Conservation (phyloP, 2,797 vertebrate species). For the Notolepis coatsorum region DNA sequence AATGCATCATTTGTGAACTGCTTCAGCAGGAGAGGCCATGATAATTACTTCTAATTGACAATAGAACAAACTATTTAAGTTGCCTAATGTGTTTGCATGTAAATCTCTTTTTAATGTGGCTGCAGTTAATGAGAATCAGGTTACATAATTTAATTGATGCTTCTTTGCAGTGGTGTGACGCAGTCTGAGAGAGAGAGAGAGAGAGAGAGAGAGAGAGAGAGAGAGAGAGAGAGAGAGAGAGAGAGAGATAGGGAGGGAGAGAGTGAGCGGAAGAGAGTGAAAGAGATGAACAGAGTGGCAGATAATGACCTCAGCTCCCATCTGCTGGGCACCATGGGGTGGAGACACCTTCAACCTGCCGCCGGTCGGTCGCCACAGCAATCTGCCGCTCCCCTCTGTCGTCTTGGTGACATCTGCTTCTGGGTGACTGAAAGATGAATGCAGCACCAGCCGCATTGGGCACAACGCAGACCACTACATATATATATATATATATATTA, state of each 20-base stretch:
- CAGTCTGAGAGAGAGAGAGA: conserved; percentile 21
- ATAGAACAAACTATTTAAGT: conserved; percentile 49
- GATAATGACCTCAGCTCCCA: conserved; percentile 80
- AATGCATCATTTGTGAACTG: conserved; percentile 10
- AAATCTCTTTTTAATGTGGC: conserved; percentile 42
- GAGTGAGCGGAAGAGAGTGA: conserved; percentile 31
- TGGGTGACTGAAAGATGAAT: conserved; percentile 82
- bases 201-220: conserved; percentile 22
- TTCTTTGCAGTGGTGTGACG: no score
- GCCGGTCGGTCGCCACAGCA: conserved; percentile 71
- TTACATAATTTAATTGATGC: conserved; percentile 28
- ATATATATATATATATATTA: conserved; percentile 11
- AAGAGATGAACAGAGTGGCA: conserved; percentile 67
- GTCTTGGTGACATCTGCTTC: conserved; percentile 82
- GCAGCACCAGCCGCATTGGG: conserved; percentile 71
- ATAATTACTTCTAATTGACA: conserved; percentile 56
- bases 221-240: conserved; percentile 13
- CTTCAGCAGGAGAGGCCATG: conserved; percentile 16
- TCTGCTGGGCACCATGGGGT: conserved; percentile 75
- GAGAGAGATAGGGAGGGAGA: conserved; percentile 9
- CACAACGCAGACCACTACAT: conserved; percentile 57
- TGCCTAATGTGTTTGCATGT: conserved; percentile 50
- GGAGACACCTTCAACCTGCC: conserved; percentile 80
- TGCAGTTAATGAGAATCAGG: conserved; percentile 28
- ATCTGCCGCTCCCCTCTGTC: conserved; percentile 78